Evolutionary conservation across 2,888 invertebrate species (phyloP), one percentile per base, ranked within the genome.

Genomic region (Panorpa germanica): DNA sequence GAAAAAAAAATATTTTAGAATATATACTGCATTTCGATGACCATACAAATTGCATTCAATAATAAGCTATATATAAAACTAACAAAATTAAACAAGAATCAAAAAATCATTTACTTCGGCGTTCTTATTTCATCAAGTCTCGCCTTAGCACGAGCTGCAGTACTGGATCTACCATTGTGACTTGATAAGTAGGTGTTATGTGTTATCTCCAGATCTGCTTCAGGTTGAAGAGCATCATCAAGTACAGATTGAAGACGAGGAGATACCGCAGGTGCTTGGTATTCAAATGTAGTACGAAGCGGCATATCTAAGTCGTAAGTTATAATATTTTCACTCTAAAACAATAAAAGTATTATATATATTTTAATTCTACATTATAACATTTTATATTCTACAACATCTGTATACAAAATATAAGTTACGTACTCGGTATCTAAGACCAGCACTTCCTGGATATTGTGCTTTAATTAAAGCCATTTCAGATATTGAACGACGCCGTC

Each of bases 401-500:
- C 25, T 5, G 11, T 21, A 8, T 26, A 12, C 12, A 12, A 11
- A n/a, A n/a, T n/a, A n/a, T n/a, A n/a, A n/a, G n/a, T n/a, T n/a
- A n/a, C n/a, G n/a, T n/a, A n/a, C 32, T 15, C 48, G 50, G 24
- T 48, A 55, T 20, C 55, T 50, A 21, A 52, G 35, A 0, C 50
- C 40, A 3, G 45, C 40, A 5, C 45, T 38, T 2, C 43, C 39
- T 37, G n/a, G 18, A 7, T 45, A 50, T 4, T 45, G n/a, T n/a
- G n/a, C 43, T 35, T 52, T 53, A n/a, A 50, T 43, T 39, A 51
- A 32, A 2, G 73, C 70, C 43, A 69, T 67, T 45, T 60, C 65
- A 20, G 55, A 71, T 33, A 70, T 57, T 13, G 74, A 70, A 35
- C 75, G 57, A 10, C 75, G 61, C 22, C 70, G 63, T 23, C 61